Evolutionary conservation across 2,113 vertebrate species (phyloP).

Genomic region (Balaeniceps rex): DNA sequence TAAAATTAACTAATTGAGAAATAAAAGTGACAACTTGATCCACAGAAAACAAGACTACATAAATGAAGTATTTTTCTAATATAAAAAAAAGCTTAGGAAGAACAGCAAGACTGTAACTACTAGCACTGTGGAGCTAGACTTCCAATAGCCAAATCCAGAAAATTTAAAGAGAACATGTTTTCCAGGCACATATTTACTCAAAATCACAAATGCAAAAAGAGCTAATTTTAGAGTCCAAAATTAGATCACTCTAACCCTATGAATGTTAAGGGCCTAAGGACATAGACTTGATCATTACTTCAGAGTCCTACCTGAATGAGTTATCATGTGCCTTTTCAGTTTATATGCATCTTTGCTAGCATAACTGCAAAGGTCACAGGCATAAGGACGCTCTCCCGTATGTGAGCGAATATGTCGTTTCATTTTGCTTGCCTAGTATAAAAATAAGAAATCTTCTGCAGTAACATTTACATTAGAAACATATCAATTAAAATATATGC

Average conservation of each 20-base stretch:
- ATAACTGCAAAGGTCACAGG: constrained; percentile 63
- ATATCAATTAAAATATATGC: not conserved
- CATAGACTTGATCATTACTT: not conserved
- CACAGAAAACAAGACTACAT: not conserved
- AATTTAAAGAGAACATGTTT: not conserved
- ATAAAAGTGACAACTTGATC: not conserved
- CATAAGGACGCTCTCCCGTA: constrained; percentile 69
- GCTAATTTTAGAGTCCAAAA: not conserved
- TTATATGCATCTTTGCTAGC: constrained; percentile 72
- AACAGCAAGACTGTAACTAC: not conserved
- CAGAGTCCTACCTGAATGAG: constrained; percentile 64
- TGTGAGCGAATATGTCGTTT: constrained; percentile 62
- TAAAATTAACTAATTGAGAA: not conserved
- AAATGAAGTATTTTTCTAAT: not conserved
- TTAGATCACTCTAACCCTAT: not conserved
- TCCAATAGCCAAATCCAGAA: not conserved
- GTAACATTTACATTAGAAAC: not conserved
- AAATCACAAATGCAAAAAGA: not conserved
- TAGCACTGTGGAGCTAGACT: not conserved
- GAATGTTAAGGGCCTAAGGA: not conserved
- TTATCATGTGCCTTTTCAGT: constrained; percentile 72
- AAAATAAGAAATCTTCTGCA: not conserved
- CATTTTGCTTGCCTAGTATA: constrained; percentile 68
- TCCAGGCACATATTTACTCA: not conserved
- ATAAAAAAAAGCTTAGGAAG: not conserved